Evolutionary conservation across 1,140 invertebrate species (phyloP), one percentile per base, ranked within the genome.

Genomic region (Phymorhynchus buccinoides): DNA sequence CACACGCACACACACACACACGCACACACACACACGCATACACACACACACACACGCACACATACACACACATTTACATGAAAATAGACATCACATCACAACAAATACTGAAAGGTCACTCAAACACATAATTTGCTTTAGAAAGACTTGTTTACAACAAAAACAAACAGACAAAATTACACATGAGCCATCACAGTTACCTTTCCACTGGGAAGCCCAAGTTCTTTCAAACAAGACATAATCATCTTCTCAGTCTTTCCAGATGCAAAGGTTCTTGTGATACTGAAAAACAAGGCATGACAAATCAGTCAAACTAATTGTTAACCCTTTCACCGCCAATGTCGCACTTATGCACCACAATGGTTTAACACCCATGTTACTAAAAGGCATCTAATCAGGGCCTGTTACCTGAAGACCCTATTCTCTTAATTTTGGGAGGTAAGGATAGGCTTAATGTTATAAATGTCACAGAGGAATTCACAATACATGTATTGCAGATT

Each of bases 221-320:
- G 94, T 90, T 99, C 98, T 80, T 96, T 96, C 86, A 99, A 95
- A 94, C 97, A 98, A 92, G 99, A 98, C 94, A 99, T 99, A 37
- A 99, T 97, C 92, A 99, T 95, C 94, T 99, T 99, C 94, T 99
- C 99, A 37, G 98, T 99, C 90, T 94, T 95, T 39, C 98, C 98
- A 30, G 98, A 99, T 30, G 98, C 98, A 94, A 99, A 99, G 87
- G 99, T 99, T 93, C 97, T 95, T 41, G 98, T 98, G 52, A 99
- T 96, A 82, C 98, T 94, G 85, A 81, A 92, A 89, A 85, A 77
- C 52, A 88, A 87, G 56, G 56, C 56, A 62, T 27, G n/a, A n/a
- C 12, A 22, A 22, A 16, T n/a, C 35, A 7, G 35, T 39, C 9
- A 16, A 80, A 52, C 39, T 52, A n/a, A n/a, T n/a, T n/a, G n/a